A percentile compares a stretch with the other conserved stretches of the same genome.
phyloP scores from a whole-genome alignment of 2,797 vertebrate genomes.

The Sebastes taczanowskii region DNA sequence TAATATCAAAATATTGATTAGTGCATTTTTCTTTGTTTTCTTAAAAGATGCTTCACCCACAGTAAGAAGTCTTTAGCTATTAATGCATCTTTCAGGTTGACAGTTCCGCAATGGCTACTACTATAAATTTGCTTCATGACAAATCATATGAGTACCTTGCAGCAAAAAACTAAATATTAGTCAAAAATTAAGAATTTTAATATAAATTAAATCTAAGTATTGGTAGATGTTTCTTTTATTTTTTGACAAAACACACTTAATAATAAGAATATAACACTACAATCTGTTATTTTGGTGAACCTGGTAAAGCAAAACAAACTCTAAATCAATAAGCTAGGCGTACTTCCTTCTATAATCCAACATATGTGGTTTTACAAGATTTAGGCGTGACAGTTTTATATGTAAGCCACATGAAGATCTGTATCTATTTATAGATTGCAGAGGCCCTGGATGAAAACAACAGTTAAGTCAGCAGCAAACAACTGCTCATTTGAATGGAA shows the following conservation, averaged over 20 bases:
- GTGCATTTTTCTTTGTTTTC: too few species aligned
- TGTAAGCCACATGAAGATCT: slow-evolving; percentile 54
- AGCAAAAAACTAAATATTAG: too few species aligned
- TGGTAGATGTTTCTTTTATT: background rate
- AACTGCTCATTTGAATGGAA: slow-evolving; percentile 35
- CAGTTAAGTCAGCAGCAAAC: slow-evolving; percentile 28
- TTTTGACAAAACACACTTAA: background rate
- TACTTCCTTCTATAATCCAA: slow-evolving; percentile 15
- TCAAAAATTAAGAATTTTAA: background rate
- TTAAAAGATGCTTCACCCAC: background rate
- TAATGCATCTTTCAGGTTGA: background rate
- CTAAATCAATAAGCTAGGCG: background rate
- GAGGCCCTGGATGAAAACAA: slow-evolving; percentile 32
- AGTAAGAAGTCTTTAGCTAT: background rate
- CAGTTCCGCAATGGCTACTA: background rate
- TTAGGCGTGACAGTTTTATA: slow-evolving; percentile 52
- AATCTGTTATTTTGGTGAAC: slow-evolving; percentile 6
- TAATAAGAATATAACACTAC: background rate
- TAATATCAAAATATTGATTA: background rate
- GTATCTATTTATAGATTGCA: slow-evolving; percentile 50
- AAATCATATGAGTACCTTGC: background rate
- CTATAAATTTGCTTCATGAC: background rate
- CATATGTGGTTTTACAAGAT: slow-evolving; percentile 37
- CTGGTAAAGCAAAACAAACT: slow-evolving; percentile 3
- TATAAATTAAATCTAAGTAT: background rate